A percentile compares a stretch with the other conserved stretches of the same genome.
These are phyloP conservation scores for Chymomyza fuscimana DNA, from an alignment of 2,888 invertebrate genomes.

Conservation along the genomic window DNA sequence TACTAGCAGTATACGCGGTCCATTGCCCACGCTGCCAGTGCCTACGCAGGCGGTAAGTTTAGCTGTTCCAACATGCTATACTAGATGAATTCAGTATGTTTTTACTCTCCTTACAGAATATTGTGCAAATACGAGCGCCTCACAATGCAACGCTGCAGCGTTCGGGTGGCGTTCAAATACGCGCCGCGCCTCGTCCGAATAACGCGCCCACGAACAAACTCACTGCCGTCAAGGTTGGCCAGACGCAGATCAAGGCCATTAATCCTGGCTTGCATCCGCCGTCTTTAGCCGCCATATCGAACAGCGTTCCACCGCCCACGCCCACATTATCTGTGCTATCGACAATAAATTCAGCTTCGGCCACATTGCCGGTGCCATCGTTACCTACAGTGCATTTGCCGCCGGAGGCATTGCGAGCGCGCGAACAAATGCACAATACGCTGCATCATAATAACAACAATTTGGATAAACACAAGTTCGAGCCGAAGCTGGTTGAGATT, in stretches of 20 bases:
- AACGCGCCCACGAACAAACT: constrained; percentile 72
- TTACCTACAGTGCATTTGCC: constrained; percentile 76
- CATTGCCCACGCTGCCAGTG: constrained; percentile 68
- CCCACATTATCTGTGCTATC: constrained; percentile 72
- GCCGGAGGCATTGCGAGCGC: constrained; percentile 62
- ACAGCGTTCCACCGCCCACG: constrained; percentile 62
- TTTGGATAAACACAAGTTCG: constrained; percentile 46
- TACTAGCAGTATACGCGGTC: constrained; percentile 66
- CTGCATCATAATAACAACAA: constrained; percentile 69
- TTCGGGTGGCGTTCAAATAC: constrained; percentile 78
- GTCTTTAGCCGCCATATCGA: constrained; percentile 73
- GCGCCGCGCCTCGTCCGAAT: constrained; percentile 70
- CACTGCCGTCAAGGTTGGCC: constrained; percentile 79
- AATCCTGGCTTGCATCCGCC: constrained; percentile 75
- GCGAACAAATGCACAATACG: constrained; percentile 70
- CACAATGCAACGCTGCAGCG: constrained; percentile 74
- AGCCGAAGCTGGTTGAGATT: constrained; percentile 64
- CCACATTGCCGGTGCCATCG: constrained; percentile 73
- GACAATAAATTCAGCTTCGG: constrained; percentile 75
- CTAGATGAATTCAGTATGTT: not conserved
- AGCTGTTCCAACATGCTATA: not conserved
- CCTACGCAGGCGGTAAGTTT: constrained; percentile 77
- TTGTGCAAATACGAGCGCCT: constrained; percentile 78
- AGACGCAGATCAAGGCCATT: constrained; percentile 79
- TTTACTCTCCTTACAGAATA: constrained; percentile 63